These are phyloP conservation scores for Brachypalpus laphriformis DNA, from an alignment of 2,888 invertebrate genomes.

Conservation along the genomic window DNA sequence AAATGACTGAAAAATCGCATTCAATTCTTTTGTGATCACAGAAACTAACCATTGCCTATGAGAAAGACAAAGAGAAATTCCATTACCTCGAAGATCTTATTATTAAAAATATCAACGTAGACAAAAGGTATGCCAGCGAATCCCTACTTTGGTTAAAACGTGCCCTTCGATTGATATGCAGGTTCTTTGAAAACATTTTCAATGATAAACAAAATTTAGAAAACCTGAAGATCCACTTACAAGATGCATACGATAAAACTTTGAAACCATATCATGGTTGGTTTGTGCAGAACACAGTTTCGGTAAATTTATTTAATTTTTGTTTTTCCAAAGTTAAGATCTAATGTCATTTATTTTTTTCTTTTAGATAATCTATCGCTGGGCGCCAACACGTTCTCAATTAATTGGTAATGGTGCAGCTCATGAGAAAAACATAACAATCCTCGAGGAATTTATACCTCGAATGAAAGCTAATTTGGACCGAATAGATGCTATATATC, in stretches of 20 bases:
- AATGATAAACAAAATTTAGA: slow-evolving; percentile 81
- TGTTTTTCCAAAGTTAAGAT: too few species aligned
- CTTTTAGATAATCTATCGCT: slow-evolving; percentile 86
- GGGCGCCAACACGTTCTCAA: slow-evolving; percentile 86
- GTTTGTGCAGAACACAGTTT: slow-evolving; percentile 89
- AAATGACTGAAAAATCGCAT: too few species aligned
- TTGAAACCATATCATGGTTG: slow-evolving; percentile 90
- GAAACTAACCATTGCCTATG: slow-evolving; percentile 86
- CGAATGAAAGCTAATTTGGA: slow-evolving; percentile 85
- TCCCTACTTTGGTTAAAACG: slow-evolving; percentile 90
- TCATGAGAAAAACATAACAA: slow-evolving; percentile 82
- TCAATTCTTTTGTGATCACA: slow-evolving; percentile 81
- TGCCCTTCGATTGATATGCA: slow-evolving; percentile 81
- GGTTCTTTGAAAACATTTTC: slow-evolving; percentile 81
- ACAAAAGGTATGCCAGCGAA: slow-evolving; percentile 84
- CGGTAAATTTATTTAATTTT: slow-evolving; percentile 83
- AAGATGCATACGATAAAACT: slow-evolving; percentile 87
- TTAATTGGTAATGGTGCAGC: slow-evolving; percentile 83
- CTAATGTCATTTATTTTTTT: not conserved
- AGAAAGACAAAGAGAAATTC: slow-evolving; percentile 83
- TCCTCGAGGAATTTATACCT: slow-evolving; percentile 83
- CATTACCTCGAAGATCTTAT: slow-evolving; percentile 88
- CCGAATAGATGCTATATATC: slow-evolving; percentile 85
- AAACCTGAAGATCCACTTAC: slow-evolving; percentile 86
- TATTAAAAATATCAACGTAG: slow-evolving; percentile 84